Conservation (phyloP, 1,140 invertebrate genomes). For the Dreissena rostriformis region DNA sequence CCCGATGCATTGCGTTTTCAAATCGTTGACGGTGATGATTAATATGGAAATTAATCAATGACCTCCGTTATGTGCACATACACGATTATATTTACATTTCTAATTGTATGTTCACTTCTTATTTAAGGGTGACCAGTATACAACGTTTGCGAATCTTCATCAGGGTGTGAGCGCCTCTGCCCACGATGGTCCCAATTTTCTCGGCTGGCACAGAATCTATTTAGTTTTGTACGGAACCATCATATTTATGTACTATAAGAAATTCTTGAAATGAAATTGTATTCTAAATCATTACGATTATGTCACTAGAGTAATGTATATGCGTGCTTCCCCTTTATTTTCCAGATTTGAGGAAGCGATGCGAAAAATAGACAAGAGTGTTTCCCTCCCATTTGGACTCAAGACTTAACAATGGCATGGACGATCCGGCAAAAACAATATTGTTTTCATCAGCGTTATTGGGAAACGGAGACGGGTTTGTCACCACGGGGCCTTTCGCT, state of each 20-base stretch:
- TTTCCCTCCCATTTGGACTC: constrained; percentile 80
- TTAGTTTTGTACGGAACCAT: constrained; percentile 61
- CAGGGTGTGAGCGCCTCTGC: constrained; percentile 30
- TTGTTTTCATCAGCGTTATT: constrained; percentile 76
- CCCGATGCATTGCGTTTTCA: too few relatives aligned
- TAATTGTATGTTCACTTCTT: too few relatives aligned
- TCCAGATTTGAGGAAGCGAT: constrained; percentile 66
- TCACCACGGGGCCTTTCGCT: constrained; percentile 77
- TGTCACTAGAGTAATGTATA: too few relatives aligned
- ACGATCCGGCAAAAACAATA: constrained; percentile 74
- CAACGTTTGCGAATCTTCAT: too few relatives aligned
- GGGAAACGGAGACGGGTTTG: constrained; percentile 78
- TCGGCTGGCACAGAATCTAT: constrained; percentile 73
- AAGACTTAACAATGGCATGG: constrained; percentile 74
- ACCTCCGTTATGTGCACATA: too few relatives aligned
- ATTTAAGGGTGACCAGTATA: too few relatives aligned
- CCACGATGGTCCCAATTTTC: constrained; percentile 71
- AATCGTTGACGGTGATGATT: too few relatives aligned
- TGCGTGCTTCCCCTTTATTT: neutral
- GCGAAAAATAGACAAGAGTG: constrained; percentile 43
- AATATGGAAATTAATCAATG: too few relatives aligned
- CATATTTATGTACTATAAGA: neutral
- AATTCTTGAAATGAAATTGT: neutral
- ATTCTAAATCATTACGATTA: neutral
- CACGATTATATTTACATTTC: too few relatives aligned